Base-by-base conservation (phyloP, 2,888 invertebrate species). In the Scelioninae gen. 2 region DNA sequence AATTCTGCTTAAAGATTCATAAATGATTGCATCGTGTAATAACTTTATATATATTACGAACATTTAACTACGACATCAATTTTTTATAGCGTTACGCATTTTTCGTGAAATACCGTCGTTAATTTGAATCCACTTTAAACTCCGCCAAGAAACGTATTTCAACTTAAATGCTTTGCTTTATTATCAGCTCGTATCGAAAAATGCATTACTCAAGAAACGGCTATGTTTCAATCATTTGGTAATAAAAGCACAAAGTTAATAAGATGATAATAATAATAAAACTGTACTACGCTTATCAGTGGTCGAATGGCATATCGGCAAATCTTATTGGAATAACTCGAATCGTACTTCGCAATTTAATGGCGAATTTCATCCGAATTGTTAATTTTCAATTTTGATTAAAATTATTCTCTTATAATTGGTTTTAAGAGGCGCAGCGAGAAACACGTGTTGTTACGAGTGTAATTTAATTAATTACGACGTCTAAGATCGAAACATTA, bases 401-500 rank as follows among this genome's bases (percentile, higher is more conserved):
- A 7, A 41, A 57, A 33, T 19, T 45, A 13, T 58, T 58, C 45
- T 37, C 16, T 11, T 11, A 5, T 61, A 60, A 55, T 61, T 58
- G 57, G 52, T 71, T 70, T 63, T 63, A 53, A 67, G 67, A 75
- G 61, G 63, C 63, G 39, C 39, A 16, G 46, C 22, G 48, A 72
- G 52, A 33, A 52, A 71, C 52, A 57, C 55, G 43, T 57, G 68
- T 57, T 48, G 45, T 33, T 48, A 33, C n/a, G 55, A 37, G 37
- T 33, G 67, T 57, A 68, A 31, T 57, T 71, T 65, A 65, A 73
- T 73, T 73, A 73, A 63, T 73, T 39, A 58, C 76, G 43, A 46
- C 53, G 48, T 61, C 67, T 53, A 58, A 72, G 58, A 65, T 65
- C 76, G 72, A 67, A 77, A 75, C 74, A 80, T 63, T 81, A 82